These are phyloP conservation scores for Gibbula magus DNA, from an alignment of 2,888 invertebrate genomes.

Conservation along the genomic window DNA sequence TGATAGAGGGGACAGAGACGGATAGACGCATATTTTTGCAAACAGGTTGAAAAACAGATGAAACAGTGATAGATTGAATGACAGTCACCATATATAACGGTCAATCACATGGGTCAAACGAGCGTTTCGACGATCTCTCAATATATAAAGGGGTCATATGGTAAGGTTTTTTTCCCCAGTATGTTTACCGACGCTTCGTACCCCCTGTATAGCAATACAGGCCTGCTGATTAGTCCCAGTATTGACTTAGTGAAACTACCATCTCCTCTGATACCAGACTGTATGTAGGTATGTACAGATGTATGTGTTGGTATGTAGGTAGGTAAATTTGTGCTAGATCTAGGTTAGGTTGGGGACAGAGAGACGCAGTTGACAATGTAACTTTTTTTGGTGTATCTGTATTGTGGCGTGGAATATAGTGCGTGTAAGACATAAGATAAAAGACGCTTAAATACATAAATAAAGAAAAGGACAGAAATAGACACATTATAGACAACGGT, in stretches of 20 bases:
- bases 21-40: too few species aligned
- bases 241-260: not conserved
- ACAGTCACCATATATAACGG: too few species aligned
- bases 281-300: not conserved
- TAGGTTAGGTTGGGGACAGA: not conserved
- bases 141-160: not conserved
- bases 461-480: not conserved
- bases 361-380: not conserved
- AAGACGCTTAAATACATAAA: not conserved
- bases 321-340: not conserved
- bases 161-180: not conserved
- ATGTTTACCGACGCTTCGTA: not conserved
- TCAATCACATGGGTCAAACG: too few species aligned
- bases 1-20: too few species aligned
- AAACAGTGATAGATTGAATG: too few species aligned
- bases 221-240: not conserved
- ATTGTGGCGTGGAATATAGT: not conserved
- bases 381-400: too few species aligned
- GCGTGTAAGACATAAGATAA: not conserved
- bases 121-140: too few species aligned
- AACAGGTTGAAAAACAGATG: too few species aligned
- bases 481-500: too few species aligned
- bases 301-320: conserved; percentile 9
- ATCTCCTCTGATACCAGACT: not conserved
- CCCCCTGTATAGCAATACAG: not conserved